phyloP scores from a whole-genome alignment of 1,140 invertebrate genomes.

The Arctopsyche grandis region DNA sequence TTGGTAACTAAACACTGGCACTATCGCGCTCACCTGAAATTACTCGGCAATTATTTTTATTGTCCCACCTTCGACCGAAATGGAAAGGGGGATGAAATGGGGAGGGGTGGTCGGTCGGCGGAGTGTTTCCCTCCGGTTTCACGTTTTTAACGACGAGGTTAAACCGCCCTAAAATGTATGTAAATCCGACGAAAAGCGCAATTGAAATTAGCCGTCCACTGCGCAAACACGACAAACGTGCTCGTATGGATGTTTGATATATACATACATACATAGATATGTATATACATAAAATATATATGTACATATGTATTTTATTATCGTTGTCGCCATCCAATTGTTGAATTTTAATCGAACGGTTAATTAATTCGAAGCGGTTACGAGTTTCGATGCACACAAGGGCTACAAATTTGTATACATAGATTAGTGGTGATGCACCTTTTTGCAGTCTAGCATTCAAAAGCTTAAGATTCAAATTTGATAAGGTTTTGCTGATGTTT shows the following conservation, averaged over 20 bases:
- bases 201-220: slow-evolving; percentile 48
- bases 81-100: too few relatives aligned
- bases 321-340: not conserved
- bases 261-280: not conserved
- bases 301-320: not conserved
- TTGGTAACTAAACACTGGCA: not conserved
- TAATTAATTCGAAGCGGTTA: not conserved
- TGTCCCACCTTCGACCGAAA: not conserved
- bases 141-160: slow-evolving; percentile 45
- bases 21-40: not conserved
- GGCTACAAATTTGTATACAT: too few relatives aligned
- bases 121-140: not conserved
- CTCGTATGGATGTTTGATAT: not conserved
- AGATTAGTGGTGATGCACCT: too few relatives aligned
- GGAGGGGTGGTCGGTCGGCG: too few relatives aligned
- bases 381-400: too few relatives aligned
- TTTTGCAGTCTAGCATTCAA: too few relatives aligned
- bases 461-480: too few relatives aligned
- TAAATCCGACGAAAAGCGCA: slow-evolving; percentile 52
- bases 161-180: slow-evolving; percentile 51
- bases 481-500: too few relatives aligned
- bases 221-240: slow-evolving; percentile 22
- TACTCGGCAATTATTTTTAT: slow-evolving; percentile 42
- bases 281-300: not conserved
- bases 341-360: not conserved